These are phyloP conservation scores for Pipistrellus kuhlii DNA, from an alignment of 2,797 vertebrate species.

Conservation along the genomic window DNA sequence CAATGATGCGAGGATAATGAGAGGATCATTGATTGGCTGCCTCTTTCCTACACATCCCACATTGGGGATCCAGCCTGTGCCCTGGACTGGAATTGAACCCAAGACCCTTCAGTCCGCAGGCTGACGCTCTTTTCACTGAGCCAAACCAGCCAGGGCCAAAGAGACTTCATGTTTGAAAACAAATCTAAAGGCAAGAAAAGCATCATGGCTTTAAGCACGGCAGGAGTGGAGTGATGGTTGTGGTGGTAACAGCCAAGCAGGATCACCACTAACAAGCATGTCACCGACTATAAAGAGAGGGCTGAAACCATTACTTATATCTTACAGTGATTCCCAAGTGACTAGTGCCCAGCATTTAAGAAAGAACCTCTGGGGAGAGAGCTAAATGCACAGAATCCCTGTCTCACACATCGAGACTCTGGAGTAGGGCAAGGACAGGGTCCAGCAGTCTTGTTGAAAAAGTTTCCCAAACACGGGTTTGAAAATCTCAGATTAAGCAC, in stretches of 20 bases:
- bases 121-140: no score
- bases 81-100: no score
- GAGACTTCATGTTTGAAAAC: not conserved
- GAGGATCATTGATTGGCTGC: no score
- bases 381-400: not conserved
- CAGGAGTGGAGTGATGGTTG: not conserved
- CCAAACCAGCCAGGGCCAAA: no score
- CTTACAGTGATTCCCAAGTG: not conserved
- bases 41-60: no score
- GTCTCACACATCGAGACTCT: not conserved
- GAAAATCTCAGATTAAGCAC: not conserved
- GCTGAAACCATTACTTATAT: not conserved
- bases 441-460: slow-evolving; percentile 8
- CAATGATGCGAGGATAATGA: no score
- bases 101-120: no score
- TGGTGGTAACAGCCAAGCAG: not conserved
- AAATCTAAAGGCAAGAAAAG: not conserved
- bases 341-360: not conserved
- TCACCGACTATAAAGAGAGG: not conserved
- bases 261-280: not conserved
- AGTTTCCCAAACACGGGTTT: not conserved
- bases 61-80: no score
- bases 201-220: not conserved
- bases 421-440: not conserved
- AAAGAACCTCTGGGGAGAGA: not conserved